Evolutionary conservation across 2,888 invertebrate genomes (phyloP), one percentile per base, ranked within the genome.

Genomic region (Rhamnusium bicolor): DNA sequence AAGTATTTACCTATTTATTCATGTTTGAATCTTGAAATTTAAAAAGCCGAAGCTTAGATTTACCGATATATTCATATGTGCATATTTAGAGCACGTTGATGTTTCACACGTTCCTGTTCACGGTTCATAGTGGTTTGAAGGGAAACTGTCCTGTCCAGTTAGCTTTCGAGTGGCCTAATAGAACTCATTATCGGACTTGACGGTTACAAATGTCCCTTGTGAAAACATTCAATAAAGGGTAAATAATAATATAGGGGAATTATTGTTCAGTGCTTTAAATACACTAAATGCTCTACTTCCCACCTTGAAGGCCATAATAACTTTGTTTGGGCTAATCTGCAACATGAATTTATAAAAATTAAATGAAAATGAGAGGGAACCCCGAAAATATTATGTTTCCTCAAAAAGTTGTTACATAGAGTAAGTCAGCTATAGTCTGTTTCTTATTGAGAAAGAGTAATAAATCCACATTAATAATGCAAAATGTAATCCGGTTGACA

Each of bases 191-290:
- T 83, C 75, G 75, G 76, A 79, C 80, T 80, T 78, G 82, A 78
- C 84, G 82, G 84, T 83, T 83, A 80, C 78, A 80, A 83, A 82
- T 82, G 80, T 78, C 84, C 84, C 80, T 75, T 83, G 79, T 82
- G 77, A 82, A 83, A 84, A 84, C 82, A 83, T 82, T 79, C 81
- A 72, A 77, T 80, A 79, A 81, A 81, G 81, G 83, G 82, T 81
- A 81, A 80, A 81, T 78, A 81, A 73, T 72, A 72, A 69, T 68
- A 69, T 51, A 58, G 69, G 66, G 56, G 66, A 32, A 56, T 21
- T 46, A 40, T 46, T 21, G 65, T 53, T 58, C 58, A 19, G 29
- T 16, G 40, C 66, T 56, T 56, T 67, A 67, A 66, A 67, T 56
- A 51, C 54, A 32, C 51, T 67, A 67, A 67, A 67, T 27, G 56